Evolutionary conservation across 2,888 invertebrate species (phyloP), one percentile per base, ranked within the genome.

Genomic region (Allacma fusca): DNA sequence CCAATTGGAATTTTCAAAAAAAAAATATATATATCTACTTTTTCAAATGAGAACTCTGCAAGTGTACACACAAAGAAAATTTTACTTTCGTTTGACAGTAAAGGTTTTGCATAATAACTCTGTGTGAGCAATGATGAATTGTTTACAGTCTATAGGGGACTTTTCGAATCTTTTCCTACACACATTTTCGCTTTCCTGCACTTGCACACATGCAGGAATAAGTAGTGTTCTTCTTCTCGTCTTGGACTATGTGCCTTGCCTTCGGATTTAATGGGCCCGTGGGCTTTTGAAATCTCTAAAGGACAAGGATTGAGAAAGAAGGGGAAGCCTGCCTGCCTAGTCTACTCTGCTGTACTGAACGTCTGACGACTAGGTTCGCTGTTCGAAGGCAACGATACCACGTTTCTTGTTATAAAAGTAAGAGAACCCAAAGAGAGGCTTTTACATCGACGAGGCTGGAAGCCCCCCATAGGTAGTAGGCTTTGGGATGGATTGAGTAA

Each of bases 271-370:
- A 74, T 64, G 74, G 74, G 74, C 74, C 74, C 65, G 64, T 62
- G 74, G 74, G 74, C 74, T 74, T 73, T 64, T 74, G 74, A 74
- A 64, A 74, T 64, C 64, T 74, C 74, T 62, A 65, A 65, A 74
- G 74, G 74, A 74, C 74, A 74, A 64, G 74, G 74, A 74, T 74
- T 74, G 74, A 74, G 74, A 65, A 74, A 74, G 74, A 65, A 64
- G 65, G 74, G 64, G 74, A 67, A 29, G 28, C 34, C 9, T 34
- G 23, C 67, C 34, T 50, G 50, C 16, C 50, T 50, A 50, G 7
- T 50, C 50, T 4, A n/a, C 50, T 50, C 7, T 50, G 2, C 34
- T 13, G 16, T 16, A 50, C 50, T 50, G 50, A 50, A 50, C n/a
- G 50, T 50, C 50, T 50, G 50, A 19, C 50, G 50, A 50, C 50